Evolutionary conservation across 1,140 invertebrate species (phyloP), one percentile per base, ranked within the genome.

Genomic region (Steinernema khuongi): DNA sequence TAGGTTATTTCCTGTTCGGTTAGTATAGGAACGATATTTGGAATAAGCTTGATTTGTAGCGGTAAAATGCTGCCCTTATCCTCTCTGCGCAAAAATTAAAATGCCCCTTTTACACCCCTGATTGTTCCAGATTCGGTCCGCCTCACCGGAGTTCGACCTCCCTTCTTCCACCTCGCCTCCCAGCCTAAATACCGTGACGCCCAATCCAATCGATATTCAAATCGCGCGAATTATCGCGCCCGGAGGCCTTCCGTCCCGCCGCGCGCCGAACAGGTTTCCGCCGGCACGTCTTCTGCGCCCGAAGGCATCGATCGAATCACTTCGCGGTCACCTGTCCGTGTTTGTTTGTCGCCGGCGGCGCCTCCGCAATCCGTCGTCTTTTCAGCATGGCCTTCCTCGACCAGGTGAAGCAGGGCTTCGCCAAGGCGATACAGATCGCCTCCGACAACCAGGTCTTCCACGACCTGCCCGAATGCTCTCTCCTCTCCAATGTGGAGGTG

Each of bases 391-490:
- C 74, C 17, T 75, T 77, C 31, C 28, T 77, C 31, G 77, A 66
- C 19, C 68, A 77, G 74, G 70, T 74, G 17, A 75, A 68, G n/a
- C 43, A 79, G 43, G 68, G 69, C 2, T 70, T 80, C 29, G 79
- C 79, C 17, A 81, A 81, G 67, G 79, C 70, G 7, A 73, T 80
- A 2, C 79, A 80, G 66, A 74, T 82, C 22, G 79, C 79, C 0
- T 70, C 74, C 0, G 79, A 80, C 29, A 71, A 41, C 44, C 77
- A 78, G 31, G 73, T 80, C n/a, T 80, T 79, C 60, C 66, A 74
- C n/a, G 79, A 81, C 29, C 80, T 80, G 30, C 79, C 79, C 1
- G 79, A 80, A 29, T 80, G 79, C 70, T 80, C 72, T 11, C 60
- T 77, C 7, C 31, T 80, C 29, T 44, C 33, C 14, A 69, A 67